Base-by-base conservation (phyloP, 2,797 vertebrate genomes). In the Eurystomus glaucurus region DNA sequence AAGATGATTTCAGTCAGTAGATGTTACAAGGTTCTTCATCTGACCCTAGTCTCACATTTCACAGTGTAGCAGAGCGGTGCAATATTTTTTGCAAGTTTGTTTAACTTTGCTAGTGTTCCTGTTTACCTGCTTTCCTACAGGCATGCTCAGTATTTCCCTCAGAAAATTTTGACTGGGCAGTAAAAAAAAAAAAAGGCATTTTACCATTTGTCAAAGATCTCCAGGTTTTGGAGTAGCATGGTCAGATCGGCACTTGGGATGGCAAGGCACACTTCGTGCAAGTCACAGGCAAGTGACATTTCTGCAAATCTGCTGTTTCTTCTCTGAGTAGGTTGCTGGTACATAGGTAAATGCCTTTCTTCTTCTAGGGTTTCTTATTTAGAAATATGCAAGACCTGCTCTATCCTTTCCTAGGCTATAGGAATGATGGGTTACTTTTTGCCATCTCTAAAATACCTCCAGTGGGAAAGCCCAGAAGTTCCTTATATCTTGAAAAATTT, bases 61-160 rank as follows among this genome's bases (percentile, higher is more conserved):
- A 33, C 83, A 61, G 45, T 21, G 25, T 9, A 79, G 26, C 43
- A 80, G 9, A 26, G 52, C 68, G 33, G 41, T 58, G 65, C 21
- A 79, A 5, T n/a, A 82, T 69, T 76, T 90, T 86, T 26, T 95
- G 25, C 35, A 75, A 48, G 69, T 48, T 20, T 61, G 17, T 70
- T 76, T 66, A 26, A 19, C 39, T 74, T 75, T 52, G 22, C 15
- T 45, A 11, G 28, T 17, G 20, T 10, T 90, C 33, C 43, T 2
- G 3, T 18, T 62, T 72, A 20, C 51, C 71, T 80, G 28, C 13
- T 85, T 82, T 91, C 50, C 45, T 61, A 14, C 1, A 8, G 60
- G 1, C 0, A 0, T 64, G 9, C 17, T 69, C 52, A 57, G 6
- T 31, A 28, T 33, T 88, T 52, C 19, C 14, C 26, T 52, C 31